Conservation (phyloP, 2,888 invertebrate genomes). For the Ochlodes sylvanus region DNA sequence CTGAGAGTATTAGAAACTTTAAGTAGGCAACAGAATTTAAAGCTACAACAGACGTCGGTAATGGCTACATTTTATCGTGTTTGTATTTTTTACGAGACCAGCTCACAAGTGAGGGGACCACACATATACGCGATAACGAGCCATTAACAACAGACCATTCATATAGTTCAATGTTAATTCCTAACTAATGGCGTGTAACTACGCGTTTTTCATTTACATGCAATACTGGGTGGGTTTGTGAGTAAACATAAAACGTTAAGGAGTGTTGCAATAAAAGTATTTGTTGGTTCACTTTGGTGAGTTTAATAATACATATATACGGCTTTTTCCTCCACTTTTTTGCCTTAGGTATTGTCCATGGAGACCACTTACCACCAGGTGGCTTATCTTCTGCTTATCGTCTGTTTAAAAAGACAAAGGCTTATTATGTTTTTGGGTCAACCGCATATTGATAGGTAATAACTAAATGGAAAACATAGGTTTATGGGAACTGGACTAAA, state of each 20-base stretch:
- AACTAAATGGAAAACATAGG: too few relatives aligned
- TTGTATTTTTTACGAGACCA: constrained; percentile 35
- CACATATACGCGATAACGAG: constrained; percentile 36
- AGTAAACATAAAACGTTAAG: not conserved
- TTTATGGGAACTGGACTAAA: too few relatives aligned
- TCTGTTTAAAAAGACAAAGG: too few relatives aligned
- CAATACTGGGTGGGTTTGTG: not conserved
- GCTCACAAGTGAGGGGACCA: constrained; percentile 33
- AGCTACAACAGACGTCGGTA: constrained; percentile 19
- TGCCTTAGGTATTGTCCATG: too few relatives aligned
- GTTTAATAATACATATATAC: not conserved
- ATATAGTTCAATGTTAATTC: constrained; percentile 29
- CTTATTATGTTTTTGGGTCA: too few relatives aligned
- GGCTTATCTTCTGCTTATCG: too few relatives aligned
- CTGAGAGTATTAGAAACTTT: constrained; percentile 7
- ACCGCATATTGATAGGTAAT: too few relatives aligned
- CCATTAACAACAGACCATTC: constrained; percentile 32
- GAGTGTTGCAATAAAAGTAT: not conserved
- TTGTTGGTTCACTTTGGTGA: not conserved
- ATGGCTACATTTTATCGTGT: constrained; percentile 37
- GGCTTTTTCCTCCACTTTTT: too few relatives aligned
- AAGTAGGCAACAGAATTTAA: constrained; percentile 22
- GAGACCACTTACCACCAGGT: too few relatives aligned
- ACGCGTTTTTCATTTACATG: constrained; percentile 13
- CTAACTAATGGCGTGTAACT: constrained; percentile 30